Evolutionary conservation across 2,797 vertebrate species (phyloP).

Genomic region (Helostoma temminkii): DNA sequence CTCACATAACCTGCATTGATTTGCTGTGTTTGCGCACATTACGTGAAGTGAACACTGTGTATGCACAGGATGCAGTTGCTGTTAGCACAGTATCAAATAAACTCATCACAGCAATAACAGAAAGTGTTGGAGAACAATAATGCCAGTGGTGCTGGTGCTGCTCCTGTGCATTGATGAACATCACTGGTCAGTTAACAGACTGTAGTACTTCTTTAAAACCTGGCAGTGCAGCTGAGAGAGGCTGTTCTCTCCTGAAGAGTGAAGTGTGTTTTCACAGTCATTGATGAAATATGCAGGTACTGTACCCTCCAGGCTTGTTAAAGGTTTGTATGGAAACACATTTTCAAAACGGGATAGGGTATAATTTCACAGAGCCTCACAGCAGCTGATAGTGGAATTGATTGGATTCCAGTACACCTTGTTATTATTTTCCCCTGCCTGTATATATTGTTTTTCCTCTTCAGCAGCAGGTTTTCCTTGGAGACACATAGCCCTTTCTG

Average conservation of each 20-base stretch:
- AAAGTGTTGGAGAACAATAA: no score
- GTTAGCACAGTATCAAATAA: no score
- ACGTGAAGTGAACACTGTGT: no score
- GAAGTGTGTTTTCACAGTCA: background rate
- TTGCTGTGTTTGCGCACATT: no score
- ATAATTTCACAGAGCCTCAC: constrained; percentile 20
- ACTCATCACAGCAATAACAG: no score
- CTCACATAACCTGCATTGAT: no score
- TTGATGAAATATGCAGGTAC: constrained; percentile 26
- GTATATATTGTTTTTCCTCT: background rate
- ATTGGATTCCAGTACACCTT: constrained; percentile 41
- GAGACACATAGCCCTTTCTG: background rate
- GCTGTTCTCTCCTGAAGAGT: background rate
- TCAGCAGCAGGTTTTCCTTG: constrained; percentile 24
- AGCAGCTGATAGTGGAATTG: constrained; percentile 34
- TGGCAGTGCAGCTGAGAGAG: background rate
- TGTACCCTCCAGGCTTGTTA: constrained; percentile 12
- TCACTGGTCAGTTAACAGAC: no score
- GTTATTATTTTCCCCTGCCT: constrained; percentile 31
- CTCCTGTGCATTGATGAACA: no score
- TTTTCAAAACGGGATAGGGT: constrained; percentile 12
- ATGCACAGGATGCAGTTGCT: no score
- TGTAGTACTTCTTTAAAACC: constrained; percentile 2
- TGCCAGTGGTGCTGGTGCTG: no score
- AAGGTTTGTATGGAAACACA: constrained; percentile 11